Evolutionary conservation across 2,797 vertebrate species (phyloP).

Genomic region (Halcyon leucocephala): DNA sequence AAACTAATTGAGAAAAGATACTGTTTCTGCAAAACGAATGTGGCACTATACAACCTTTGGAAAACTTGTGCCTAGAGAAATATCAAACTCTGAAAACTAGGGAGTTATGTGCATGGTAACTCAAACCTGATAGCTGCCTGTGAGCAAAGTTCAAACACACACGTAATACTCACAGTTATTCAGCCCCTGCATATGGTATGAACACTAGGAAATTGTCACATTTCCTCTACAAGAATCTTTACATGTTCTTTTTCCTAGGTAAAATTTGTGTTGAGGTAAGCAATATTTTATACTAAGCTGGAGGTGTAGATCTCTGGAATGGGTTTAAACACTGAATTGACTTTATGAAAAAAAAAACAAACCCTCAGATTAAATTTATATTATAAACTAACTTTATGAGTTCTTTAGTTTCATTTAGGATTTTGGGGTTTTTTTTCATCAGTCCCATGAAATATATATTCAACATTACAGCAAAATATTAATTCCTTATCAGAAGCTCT

Average conservation of each 20-base stretch:
- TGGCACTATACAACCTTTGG: background rate
- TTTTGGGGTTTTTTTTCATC: background rate
- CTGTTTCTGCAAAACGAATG: background rate
- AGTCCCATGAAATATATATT: background rate
- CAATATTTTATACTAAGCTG: background rate
- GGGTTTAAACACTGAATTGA: background rate
- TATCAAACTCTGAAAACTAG: background rate
- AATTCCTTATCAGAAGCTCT: background rate
- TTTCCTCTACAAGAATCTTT: background rate
- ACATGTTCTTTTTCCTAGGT: background rate
- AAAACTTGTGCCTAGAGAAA: background rate
- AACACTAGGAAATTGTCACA: background rate
- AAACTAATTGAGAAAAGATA: background rate
- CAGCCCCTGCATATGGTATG: background rate
- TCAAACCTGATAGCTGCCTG: background rate
- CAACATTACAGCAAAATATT: background rate
- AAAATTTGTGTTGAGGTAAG: background rate
- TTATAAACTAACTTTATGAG: background rate
- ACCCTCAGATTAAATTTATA: background rate
- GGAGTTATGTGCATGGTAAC: background rate
- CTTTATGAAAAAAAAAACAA: background rate
- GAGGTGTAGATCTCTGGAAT: background rate
- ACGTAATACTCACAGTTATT: background rate
- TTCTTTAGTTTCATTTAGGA: accelerated
- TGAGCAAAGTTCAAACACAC: background rate